Conservation (phyloP, 2,888 invertebrate species). For the Aquatica leii region DNA sequence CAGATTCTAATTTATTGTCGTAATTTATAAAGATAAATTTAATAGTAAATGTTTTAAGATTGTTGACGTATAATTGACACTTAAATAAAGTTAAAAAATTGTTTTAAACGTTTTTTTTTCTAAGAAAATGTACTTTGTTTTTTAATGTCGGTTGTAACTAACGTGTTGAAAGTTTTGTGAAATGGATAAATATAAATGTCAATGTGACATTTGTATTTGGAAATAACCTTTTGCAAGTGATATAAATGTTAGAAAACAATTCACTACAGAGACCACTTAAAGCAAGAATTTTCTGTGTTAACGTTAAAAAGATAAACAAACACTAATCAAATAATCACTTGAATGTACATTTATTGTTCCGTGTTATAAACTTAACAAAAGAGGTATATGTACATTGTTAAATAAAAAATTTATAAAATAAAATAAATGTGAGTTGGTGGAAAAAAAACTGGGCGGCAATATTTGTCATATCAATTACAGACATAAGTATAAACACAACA, state of each 20-base stretch:
- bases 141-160: background rate
- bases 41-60: background rate
- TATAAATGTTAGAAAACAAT: slow-evolving; percentile 10
- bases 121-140: background rate
- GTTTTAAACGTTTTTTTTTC: background rate
- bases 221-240: slow-evolving; percentile 27
- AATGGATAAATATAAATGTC: slow-evolving; percentile 21
- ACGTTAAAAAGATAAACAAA: too few relatives aligned
- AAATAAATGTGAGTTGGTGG: slow-evolving; percentile 7
- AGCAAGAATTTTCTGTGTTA: background rate
- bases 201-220: slow-evolving; percentile 18
- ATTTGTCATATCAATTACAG: slow-evolving; percentile 10
- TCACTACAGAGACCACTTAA: background rate
- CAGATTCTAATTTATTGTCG: background rate
- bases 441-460: too few relatives aligned
- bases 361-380: too few relatives aligned
- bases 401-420: too few relatives aligned
- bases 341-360: too few relatives aligned
- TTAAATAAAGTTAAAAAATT: background rate
- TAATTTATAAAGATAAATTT: background rate
- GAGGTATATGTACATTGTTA: too few relatives aligned
- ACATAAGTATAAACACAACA: slow-evolving; percentile 27
- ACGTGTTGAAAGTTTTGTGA: slow-evolving; percentile 11
- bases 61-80: too few relatives aligned
- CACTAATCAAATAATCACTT: too few relatives aligned